Percentiles rank a stretch among this genome's conserved stretches.
phyloP scores from a whole-genome alignment of 2,113 vertebrate genomes.

The Petrocephalus microphthalmus region DNA sequence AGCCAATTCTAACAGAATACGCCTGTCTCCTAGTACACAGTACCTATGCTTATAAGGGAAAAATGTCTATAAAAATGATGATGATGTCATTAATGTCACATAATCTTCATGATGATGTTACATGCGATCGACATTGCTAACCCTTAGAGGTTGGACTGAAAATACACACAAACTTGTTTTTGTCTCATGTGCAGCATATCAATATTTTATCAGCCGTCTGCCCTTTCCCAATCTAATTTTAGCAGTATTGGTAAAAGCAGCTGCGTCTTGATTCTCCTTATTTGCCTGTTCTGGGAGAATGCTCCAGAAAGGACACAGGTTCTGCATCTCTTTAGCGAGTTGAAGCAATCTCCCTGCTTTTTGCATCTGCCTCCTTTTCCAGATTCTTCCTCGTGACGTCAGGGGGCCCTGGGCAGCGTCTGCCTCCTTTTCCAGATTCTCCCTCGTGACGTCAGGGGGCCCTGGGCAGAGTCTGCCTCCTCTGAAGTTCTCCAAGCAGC shows the following conservation, averaged over 20 bases:
- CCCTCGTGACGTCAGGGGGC: too few species aligned
- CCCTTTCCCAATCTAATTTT: neutral
- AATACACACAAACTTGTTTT: neutral
- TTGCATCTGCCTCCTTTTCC: neutral
- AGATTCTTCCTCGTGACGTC: neutral
- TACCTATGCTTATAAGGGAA: neutral
- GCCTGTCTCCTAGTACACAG: neutral
- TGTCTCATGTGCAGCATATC: neutral
- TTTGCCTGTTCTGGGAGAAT: neutral
- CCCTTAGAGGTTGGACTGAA: neutral
- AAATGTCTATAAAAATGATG: neutral
- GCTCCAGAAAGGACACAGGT: neutral
- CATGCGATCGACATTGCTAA: neutral
- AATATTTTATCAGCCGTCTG: conserved; percentile 1
- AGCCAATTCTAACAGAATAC: neutral
- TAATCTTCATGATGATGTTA: neutral
- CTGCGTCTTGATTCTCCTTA: neutral
- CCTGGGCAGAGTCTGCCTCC: neutral
- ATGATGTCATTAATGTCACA: neutral
- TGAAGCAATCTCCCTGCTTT: neutral
- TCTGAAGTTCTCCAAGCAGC: neutral
- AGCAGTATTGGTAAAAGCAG: neutral
- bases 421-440: neutral
- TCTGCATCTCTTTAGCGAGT: neutral
- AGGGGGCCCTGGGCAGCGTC: neutral